A percentile compares a stretch with the other conserved stretches of the same genome.
These are phyloP conservation scores for Bradypodion pumilum DNA, from an alignment of 2,797 vertebrate species.

Conservation along the genomic window DNA sequence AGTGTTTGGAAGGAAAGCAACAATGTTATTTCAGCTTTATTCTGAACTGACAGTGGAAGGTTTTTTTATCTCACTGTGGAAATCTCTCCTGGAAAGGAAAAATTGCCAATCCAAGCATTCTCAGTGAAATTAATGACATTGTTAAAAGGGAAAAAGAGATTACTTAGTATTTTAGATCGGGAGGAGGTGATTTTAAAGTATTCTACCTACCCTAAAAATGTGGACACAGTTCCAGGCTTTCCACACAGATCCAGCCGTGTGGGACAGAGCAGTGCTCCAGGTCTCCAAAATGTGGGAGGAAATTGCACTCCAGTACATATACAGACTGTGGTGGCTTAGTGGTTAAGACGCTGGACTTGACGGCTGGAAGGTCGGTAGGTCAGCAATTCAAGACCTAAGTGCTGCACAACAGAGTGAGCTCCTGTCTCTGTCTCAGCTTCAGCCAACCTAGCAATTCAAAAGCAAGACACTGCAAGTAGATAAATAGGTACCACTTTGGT, in stretches of 20 bases:
- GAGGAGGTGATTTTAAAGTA: background rate
- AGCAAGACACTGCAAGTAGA: too few relatives aligned
- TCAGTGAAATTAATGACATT: background rate
- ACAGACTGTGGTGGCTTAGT: too few relatives aligned
- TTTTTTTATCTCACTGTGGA: background rate
- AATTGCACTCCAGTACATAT: background rate
- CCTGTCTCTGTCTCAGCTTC: too few relatives aligned
- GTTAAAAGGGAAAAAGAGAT: background rate
- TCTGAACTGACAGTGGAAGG: background rate
- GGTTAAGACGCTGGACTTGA: too few relatives aligned
- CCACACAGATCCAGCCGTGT: too few relatives aligned
- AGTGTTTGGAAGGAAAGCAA: background rate
- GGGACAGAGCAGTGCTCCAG: background rate
- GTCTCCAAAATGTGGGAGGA: background rate
- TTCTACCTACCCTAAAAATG: background rate
- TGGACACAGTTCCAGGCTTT: background rate
- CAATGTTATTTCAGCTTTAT: background rate
- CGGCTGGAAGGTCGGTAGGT: too few relatives aligned
- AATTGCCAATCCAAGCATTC: background rate
- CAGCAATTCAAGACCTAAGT: too few relatives aligned
- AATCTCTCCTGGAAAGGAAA: background rate
- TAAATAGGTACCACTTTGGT: too few relatives aligned
- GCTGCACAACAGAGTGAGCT: too few relatives aligned
- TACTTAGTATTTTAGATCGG: background rate
- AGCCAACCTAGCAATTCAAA: too few relatives aligned